Evolutionary conservation across 2,113 vertebrate species (phyloP).

Genomic region (Podiceps cristatus): DNA sequence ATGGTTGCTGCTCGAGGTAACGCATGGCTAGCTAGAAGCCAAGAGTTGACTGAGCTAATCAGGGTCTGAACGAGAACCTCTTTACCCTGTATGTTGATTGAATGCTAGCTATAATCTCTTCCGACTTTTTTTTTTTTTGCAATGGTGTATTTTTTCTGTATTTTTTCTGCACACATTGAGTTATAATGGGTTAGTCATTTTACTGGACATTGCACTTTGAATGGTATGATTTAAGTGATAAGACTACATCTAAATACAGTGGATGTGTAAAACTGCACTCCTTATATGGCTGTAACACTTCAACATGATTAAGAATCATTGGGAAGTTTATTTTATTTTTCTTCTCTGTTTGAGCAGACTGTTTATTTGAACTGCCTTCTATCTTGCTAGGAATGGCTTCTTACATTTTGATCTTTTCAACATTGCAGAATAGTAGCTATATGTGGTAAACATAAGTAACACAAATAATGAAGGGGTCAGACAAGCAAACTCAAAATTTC

Average conservation of each 20-base stretch:
- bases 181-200: neutral
- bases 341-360: neutral
- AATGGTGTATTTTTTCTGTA: neutral
- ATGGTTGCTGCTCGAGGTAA: neutral
- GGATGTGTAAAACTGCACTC: neutral
- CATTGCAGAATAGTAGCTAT: neutral
- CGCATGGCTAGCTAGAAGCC: accelerated
- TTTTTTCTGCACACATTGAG: neutral
- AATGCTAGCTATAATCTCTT: neutral
- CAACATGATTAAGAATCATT: neutral
- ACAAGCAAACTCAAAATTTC: neutral
- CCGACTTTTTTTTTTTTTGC: neutral
- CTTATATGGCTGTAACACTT: neutral
- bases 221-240: neutral
- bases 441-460: neutral
- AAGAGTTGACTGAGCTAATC: neutral
- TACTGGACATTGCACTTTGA: neutral
- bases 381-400: constrained; percentile 17
- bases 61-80: neutral
- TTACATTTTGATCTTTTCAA: neutral
- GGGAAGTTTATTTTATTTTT: neutral
- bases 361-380: constrained; percentile 45
- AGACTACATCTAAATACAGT: neutral
- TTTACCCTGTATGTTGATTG: neutral
- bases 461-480: neutral